Evolutionary conservation across 2,888 invertebrate species (phyloP).

Genomic region (Amblyjoppa fuscipennis): DNA sequence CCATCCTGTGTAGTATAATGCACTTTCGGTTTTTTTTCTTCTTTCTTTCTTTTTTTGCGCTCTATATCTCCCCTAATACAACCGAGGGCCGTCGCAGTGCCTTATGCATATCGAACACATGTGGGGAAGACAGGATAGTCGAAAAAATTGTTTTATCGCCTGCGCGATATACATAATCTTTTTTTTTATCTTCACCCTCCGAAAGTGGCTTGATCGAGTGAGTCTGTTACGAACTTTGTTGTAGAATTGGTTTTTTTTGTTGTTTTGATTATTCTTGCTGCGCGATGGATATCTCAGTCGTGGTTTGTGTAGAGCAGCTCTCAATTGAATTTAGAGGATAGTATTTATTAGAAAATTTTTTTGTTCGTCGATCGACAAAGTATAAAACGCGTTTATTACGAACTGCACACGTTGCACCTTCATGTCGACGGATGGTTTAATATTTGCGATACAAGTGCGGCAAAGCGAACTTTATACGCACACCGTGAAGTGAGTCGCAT

Average conservation of each 20-base stretch:
- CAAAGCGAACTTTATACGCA: too few relatives aligned
- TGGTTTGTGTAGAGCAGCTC: background rate
- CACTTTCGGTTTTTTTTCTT: constrained; percentile 73
- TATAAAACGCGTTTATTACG: too few relatives aligned
- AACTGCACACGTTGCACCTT: too few relatives aligned
- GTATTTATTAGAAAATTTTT: too few relatives aligned
- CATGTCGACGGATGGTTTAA: too few relatives aligned
- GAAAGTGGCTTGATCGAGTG: background rate
- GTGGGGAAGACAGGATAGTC: constrained; percentile 17
- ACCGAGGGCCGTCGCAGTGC: constrained; percentile 1
- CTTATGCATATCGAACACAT: constrained; percentile 21
- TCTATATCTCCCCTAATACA: constrained; percentile 43
- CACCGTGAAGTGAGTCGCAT: too few relatives aligned
- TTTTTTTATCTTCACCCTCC: background rate
- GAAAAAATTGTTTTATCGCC: constrained; percentile 30
- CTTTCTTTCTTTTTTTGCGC: constrained; percentile 63
- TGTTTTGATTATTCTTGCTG: background rate
- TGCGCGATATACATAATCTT: constrained; percentile 14
- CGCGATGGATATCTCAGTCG: background rate
- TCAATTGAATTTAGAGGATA: background rate
- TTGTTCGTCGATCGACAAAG: too few relatives aligned
- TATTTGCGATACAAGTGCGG: too few relatives aligned
- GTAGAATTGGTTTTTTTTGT: background rate
- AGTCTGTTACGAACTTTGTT: background rate
- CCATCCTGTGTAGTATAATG: constrained; percentile 73